Conservation (phyloP, 1,140 invertebrate species). For the Drosophila jambulina region DNA sequence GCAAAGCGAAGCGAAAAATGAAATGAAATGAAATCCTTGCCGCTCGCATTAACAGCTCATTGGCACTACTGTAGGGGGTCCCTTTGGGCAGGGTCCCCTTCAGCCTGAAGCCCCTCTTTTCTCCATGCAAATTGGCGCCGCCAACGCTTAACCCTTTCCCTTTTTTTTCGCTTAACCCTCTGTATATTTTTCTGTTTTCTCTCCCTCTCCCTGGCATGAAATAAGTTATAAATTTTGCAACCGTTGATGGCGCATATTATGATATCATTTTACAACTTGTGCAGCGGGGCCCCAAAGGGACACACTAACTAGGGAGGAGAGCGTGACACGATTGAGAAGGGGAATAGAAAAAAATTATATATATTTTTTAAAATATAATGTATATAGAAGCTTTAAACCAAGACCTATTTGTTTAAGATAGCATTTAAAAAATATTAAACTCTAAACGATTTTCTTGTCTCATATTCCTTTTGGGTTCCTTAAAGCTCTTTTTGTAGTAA, state of each 20-base stretch:
- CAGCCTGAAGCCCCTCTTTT: background rate
- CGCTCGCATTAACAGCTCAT: constrained; percentile 82
- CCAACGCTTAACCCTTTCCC: constrained; percentile 60
- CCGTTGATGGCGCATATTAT: constrained; percentile 83
- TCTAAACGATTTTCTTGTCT: too few species aligned
- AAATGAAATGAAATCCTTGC: constrained; percentile 79
- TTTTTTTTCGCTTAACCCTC: background rate
- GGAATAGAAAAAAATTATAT: background rate
- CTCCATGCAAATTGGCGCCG: constrained; percentile 71
- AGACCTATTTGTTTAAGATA: too few species aligned
- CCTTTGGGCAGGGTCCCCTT: background rate
- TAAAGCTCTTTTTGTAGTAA: background rate
- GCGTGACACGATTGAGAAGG: constrained; percentile 22
- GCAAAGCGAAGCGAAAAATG: constrained; percentile 52
- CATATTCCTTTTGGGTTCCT: too few species aligned
- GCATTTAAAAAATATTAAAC: too few species aligned
- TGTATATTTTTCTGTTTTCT: constrained; percentile 9
- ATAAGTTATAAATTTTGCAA: constrained; percentile 84
- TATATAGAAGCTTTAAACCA: background rate
- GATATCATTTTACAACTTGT: constrained; percentile 84
- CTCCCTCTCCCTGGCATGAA: constrained; percentile 48
- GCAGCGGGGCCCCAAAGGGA: constrained; percentile 47
- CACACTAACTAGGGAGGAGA: constrained; percentile 30
- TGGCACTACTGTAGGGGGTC: constrained; percentile 81
- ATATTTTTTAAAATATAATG: background rate